Evolutionary conservation across 1,140 invertebrate genomes (phyloP).

Genomic region (Brachionus rotundiformis): DNA sequence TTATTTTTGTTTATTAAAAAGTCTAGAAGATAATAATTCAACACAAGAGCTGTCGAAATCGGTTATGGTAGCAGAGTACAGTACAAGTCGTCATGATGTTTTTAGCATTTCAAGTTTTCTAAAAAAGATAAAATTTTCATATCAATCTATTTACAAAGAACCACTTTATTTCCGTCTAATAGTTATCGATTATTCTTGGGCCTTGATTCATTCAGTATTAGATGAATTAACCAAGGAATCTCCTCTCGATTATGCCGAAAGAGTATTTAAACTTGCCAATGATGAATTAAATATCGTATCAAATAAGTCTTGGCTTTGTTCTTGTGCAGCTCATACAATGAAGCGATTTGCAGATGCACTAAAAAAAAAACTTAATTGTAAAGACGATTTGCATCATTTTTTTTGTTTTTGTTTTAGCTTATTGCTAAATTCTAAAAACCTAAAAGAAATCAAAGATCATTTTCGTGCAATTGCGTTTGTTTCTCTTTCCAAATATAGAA

Average conservation of each 20-base stretch:
- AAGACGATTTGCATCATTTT: conserved; percentile 16
- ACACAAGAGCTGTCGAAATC: conserved; percentile 22
- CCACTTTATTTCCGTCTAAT: conserved; percentile 23
- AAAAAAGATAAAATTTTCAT: conserved; percentile 28
- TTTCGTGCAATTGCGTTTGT: conserved; percentile 10
- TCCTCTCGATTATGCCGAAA: not conserved
- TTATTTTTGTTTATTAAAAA: conserved; percentile 45
- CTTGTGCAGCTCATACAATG: conserved; percentile 34
- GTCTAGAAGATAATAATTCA: not conserved
- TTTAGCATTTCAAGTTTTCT: conserved; percentile 26
- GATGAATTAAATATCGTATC: not conserved
- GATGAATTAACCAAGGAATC: conserved; percentile 22
- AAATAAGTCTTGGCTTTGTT: conserved; percentile 36
- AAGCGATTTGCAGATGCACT: not conserved
- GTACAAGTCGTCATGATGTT: conserved; percentile 28
- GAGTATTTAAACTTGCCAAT: conserved; percentile 27
- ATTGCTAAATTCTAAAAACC: conserved; percentile 14
- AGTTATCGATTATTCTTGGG: conserved; percentile 17
- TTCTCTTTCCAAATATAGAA: not conserved
- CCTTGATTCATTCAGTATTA: conserved; percentile 23
- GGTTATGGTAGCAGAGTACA: conserved; percentile 30
- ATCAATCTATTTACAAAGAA: conserved; percentile 14
- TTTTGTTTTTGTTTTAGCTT: conserved; percentile 27
- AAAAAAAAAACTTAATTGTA: conserved; percentile 26
- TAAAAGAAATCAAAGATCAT: not conserved